Evolutionary conservation across 2,888 invertebrate species (phyloP).

Genomic region (Pyrochroa serraticornis): DNA sequence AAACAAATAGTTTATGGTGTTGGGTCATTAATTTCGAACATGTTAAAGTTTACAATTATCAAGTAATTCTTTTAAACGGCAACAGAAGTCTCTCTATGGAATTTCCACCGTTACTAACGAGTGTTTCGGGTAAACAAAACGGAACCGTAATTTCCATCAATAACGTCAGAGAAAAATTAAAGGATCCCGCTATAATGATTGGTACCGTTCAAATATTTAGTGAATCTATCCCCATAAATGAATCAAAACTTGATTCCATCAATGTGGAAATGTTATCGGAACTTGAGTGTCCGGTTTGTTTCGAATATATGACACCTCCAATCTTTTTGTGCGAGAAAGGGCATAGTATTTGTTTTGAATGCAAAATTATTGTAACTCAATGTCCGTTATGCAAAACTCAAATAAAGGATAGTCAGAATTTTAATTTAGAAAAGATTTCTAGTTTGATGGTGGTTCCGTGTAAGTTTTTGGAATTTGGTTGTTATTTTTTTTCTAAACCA

Average conservation of each 20-base stretch:
- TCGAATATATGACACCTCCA: constrained; percentile 51
- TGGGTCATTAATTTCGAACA: constrained; percentile 31
- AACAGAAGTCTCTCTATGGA: neutral
- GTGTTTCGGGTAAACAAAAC: constrained; percentile 1
- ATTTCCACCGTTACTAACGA: constrained; percentile 2
- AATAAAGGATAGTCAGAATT: constrained; percentile 46
- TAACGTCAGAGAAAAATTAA: constrained; percentile 26
- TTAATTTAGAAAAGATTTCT: constrained; percentile 46
- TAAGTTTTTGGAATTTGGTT: constrained; percentile 42
- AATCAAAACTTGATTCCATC: neutral
- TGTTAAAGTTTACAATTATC: constrained; percentile 20
- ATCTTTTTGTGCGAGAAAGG: constrained; percentile 51
- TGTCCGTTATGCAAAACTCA: constrained; percentile 48
- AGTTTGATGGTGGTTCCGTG: constrained; percentile 46
- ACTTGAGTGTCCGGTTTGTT: constrained; percentile 52
- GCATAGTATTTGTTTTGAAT: constrained; percentile 49
- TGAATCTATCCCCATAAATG: neutral
- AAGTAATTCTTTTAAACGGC: constrained; percentile 21
- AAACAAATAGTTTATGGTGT: constrained; percentile 40
- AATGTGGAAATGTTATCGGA: constrained; percentile 33
- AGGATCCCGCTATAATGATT: constrained; percentile 39
- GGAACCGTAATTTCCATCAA: constrained; percentile 34
- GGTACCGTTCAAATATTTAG: constrained; percentile 32
- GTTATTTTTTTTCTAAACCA: constrained; percentile 38
- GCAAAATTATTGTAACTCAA: constrained; percentile 39